Percentiles rank a stretch among this genome's conserved stretches.
Evolutionary conservation across 1,140 invertebrate genomes (phyloP).

Genomic region (Drosophila micromelanica): DNA sequence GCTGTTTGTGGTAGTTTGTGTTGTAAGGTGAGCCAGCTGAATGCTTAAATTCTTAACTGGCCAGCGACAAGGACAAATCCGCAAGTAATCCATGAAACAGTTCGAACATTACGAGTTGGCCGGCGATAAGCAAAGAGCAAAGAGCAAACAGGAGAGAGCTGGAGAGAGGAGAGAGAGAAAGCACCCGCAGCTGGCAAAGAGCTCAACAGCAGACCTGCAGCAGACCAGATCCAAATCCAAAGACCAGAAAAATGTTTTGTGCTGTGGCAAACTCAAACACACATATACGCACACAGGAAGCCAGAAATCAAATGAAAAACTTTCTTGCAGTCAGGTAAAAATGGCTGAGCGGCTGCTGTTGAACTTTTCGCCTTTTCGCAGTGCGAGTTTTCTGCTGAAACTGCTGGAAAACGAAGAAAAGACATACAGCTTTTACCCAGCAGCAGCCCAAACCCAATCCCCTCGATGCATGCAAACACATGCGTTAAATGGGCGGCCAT

Average conservation of each 20-base stretch:
- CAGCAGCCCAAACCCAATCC: constrained; percentile 34
- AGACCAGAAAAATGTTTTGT: constrained; percentile 80
- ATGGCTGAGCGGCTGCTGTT: constrained; percentile 76
- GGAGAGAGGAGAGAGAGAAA: background rate
- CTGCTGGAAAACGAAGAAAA: constrained; percentile 72
- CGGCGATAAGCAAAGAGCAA: constrained; percentile 59
- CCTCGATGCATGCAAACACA: constrained; percentile 64
- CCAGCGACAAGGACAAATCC: constrained; percentile 77
- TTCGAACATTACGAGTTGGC: constrained; percentile 66
- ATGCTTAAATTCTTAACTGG: constrained; percentile 62
- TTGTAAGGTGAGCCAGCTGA: constrained; percentile 42
- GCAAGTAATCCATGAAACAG: constrained; percentile 72
- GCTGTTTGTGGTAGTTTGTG: background rate
- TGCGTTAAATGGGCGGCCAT: constrained; percentile 78
- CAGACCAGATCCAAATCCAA: constrained; percentile 38
- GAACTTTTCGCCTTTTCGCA: constrained; percentile 78
- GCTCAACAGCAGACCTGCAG: constrained; percentile 31
- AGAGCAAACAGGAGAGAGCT: no score
- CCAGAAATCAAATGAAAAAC: constrained; percentile 78
- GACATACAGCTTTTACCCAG: constrained; percentile 44
- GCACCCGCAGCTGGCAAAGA: constrained; percentile 59
- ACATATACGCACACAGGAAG: constrained; percentile 11
- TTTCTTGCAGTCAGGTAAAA: constrained; percentile 80
- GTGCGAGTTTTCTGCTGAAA: constrained; percentile 75
- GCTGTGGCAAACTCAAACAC: constrained; percentile 37